Evolutionary conservation across 2,113 vertebrate species (phyloP), one percentile per base, ranked within the genome.

Genomic region (Scartelaos histophorus): DNA sequence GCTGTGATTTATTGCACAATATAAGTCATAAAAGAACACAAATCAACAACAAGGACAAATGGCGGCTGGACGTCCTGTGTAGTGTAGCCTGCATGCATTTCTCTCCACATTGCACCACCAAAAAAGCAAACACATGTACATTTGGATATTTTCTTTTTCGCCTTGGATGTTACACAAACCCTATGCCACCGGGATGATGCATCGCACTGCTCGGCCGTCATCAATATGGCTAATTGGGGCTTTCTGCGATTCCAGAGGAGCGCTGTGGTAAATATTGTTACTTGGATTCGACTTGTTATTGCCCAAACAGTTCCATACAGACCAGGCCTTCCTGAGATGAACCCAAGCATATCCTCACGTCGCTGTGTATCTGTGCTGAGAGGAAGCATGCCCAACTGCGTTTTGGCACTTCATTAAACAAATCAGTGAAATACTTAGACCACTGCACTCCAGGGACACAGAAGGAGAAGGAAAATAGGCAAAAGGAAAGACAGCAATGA

Each of bases 311-410:
- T 61, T 47, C 57, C 75, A 84, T 84, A 80, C 82, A 83, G 80
- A 81, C 76, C 91, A 92, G 90, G 82, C 85, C 85, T 81, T 89
- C 70, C 82, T 87, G 87, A 88, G 91, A 92, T 91, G 90, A 89
- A 92, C 82, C 88, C 89, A 75, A 84, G 90, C 88, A 87, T 90
- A 45, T 87, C 89, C 68, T 61, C 19, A 4, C 89, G 90, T 92
- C 91, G 79, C 73, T 87, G 80, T 69, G 81, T 87, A 82, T 91
- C 86, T 89, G 81, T 80, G 81, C 70, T 87, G 90, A 91, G 74
- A 82, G 83, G 88, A 90, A 88, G 80, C 91, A 91, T 83, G 83
- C 82, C 45, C 79, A n/a, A 51, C 82, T 85, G 80, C 73, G 68
- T 70, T 82, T 49, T 85, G 86, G 85, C 85, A 85, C 82, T 79